phyloP scores from a whole-genome alignment of 1,140 invertebrate genomes.

The Drosophila grimshawi region DNA sequence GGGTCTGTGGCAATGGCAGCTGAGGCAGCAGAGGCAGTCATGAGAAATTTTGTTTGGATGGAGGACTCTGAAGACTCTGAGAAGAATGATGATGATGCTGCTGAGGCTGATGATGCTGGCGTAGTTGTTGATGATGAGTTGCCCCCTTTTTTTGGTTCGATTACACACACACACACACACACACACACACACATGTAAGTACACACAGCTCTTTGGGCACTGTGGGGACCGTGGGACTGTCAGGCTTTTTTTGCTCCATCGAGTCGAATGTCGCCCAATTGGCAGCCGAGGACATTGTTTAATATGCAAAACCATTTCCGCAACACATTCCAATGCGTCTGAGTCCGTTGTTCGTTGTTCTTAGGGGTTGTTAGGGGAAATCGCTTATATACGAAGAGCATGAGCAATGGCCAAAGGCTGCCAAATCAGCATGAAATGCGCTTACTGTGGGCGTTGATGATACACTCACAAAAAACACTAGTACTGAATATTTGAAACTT shows the following conservation, averaged over 20 bases:
- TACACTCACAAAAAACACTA: neutral
- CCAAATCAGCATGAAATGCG: slow-evolving; percentile 80
- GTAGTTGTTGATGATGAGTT: slow-evolving; percentile 65
- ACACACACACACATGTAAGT: neutral
- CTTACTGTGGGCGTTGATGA: slow-evolving; percentile 54
- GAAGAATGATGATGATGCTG: slow-evolving; percentile 46
- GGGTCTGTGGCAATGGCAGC: too few species aligned
- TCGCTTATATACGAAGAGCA: neutral
- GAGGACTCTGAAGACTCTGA: slow-evolving; percentile 12
- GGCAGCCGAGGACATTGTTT: slow-evolving; percentile 68
- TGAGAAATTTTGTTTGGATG: neutral
- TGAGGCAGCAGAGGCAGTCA: neutral
- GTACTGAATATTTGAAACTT: too few species aligned
- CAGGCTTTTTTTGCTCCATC: slow-evolving; percentile 5
- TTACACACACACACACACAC: slow-evolving; percentile 23
- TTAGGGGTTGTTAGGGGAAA: slow-evolving; percentile 14
- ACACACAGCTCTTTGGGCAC: slow-evolving; percentile 27
- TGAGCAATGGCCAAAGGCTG: slow-evolving; percentile 61
- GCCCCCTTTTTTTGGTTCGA: slow-evolving; percentile 43
- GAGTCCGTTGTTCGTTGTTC: slow-evolving; percentile 16
- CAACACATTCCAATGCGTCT: slow-evolving; percentile 63
- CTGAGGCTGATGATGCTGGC: slow-evolving; percentile 28
- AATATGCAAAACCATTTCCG: slow-evolving; percentile 83
- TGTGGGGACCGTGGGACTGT: slow-evolving; percentile 14
- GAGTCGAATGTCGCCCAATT: slow-evolving; percentile 38